These are phyloP conservation scores for Motacilla tschutschensis DNA, from an alignment of 2,113 vertebrate genomes.

Conservation along the genomic window DNA sequence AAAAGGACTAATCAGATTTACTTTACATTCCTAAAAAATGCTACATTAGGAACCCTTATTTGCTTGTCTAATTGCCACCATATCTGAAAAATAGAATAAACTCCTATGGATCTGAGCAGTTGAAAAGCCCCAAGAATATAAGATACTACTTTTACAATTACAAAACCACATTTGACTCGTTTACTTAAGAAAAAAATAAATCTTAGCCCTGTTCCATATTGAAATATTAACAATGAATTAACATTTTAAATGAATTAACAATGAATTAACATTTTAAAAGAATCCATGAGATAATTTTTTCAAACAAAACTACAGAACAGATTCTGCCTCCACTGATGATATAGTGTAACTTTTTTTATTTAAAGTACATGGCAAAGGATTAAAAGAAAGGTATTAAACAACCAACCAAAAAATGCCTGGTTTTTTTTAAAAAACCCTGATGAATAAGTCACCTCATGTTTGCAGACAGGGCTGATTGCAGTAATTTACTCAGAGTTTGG, in stretches of 20 bases:
- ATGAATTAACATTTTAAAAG: background rate
- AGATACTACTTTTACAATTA: background rate
- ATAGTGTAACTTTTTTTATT: background rate
- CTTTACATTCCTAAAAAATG: background rate
- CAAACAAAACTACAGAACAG: background rate
- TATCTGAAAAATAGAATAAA: background rate
- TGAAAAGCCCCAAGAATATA: background rate
- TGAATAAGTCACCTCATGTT: background rate
- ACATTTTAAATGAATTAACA: background rate
- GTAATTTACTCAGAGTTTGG: background rate
- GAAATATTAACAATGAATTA: background rate
- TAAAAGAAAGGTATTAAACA: background rate
- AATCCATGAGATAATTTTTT: background rate
- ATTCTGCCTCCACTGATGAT: background rate
- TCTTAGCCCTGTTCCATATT: background rate
- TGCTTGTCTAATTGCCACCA: background rate
- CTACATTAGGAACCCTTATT: background rate
- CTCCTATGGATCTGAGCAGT: background rate
- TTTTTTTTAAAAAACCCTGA: background rate
- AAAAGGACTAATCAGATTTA: background rate
- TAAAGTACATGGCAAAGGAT: background rate
- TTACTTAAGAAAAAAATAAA: background rate
- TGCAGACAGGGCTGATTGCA: background rate
- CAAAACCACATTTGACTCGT: background rate
- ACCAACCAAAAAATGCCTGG: background rate